Base-by-base conservation (phyloP, 2,113 vertebrate genomes). In the Amblyornis subalaris region DNA sequence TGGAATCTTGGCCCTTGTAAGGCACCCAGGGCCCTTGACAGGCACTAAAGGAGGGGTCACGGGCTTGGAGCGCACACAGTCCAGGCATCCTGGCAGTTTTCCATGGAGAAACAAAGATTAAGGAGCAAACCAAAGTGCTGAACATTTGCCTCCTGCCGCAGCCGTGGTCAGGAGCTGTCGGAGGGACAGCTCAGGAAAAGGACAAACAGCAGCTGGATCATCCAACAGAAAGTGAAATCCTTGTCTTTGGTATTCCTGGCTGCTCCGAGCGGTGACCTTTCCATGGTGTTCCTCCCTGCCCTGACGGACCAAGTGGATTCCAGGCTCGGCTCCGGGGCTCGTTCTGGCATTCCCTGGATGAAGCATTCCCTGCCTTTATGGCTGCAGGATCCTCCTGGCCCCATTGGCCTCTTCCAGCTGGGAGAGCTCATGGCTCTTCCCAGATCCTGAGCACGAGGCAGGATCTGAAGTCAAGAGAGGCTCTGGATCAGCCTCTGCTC, bases 281-380 rank as follows among this genome's bases (percentile, higher is more conserved):
- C 61, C 53, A 81, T 35, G 3, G 0, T 19, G 12, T 29, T 85
- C 29, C 6, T 50, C 58, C 23, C 47, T n/a, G 18, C 38, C 40
- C 40, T 29, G 58, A 33, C 0, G 2, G 21, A 76, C 35, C 1
- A 0, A 48, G 57, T 17, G 40, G 24, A 17, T 2, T 2, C 26
- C 51, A 42, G 42, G 42, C 25, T 38, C 36, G 35, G 58, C 20
- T 50, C 42, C 42, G 12, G 42, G 42, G 42, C 42, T 42, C 42
- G 15, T 15, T 42, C 57, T 33, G 19, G 33, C 50, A 3, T 24
- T 51, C 78, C 50, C 31, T 18, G 16, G 7, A 24, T 31, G 67
- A 47, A 12, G 12, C n/a, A 31, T 16, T 28, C 40, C 44, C 57
- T 44, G 42, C 29, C 28, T 16, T 44, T 23, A 11, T 2, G 28